Base-by-base conservation (phyloP, 2,113 vertebrate genomes). In the Odocoileus hemionus region DNA sequence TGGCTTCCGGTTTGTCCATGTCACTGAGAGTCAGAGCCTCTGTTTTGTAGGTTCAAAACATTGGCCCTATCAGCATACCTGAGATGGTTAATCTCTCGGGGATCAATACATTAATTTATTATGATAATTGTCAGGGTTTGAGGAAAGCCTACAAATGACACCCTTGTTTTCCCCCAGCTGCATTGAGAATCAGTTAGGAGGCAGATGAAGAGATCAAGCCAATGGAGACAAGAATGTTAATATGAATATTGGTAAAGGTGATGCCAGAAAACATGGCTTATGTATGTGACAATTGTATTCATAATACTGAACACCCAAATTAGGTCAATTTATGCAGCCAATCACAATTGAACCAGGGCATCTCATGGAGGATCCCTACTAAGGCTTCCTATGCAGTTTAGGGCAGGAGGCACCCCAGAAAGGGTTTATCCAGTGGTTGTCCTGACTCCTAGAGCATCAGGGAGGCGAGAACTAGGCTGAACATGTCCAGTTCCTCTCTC, bases 281-380 rank as follows among this genome's bases (percentile, higher is more conserved):
- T 21, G 4, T 45, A 4, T n/a, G 7, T 43, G 45, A 36, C 67
- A 43, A 10, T 26, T 12, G 1, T 47, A 60, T 80, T 80, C 9
- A 39, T 94, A 43, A 8, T 60, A 39, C 16, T 28, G 11, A 86
- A 23, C 1, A 67, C 16, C 7, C 4, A 13, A 12, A n/a, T 30
- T n/a, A 67, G 45, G 26, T 3, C 13, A 6, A 6, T 10, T 54
- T 36, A 12, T 94, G 43, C 13, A 82, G 17, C 26, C 50, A 47
- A 0, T 33, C 13, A 8, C 6, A 58, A 5, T 1, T 57, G 43
- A 15, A 50, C 7, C 19, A 52, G 33, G 21, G 47, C 2, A 23
- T 6, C 8, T 4, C 1, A 3, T 17, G 15, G 28, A 55, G 36
- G 25, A 2, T n/a, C 30, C 50, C 5, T n/a, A 12, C 2, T 6